Base-by-base conservation (phyloP, 2,888 invertebrate species). In the Arrhopalites spinosus region DNA sequence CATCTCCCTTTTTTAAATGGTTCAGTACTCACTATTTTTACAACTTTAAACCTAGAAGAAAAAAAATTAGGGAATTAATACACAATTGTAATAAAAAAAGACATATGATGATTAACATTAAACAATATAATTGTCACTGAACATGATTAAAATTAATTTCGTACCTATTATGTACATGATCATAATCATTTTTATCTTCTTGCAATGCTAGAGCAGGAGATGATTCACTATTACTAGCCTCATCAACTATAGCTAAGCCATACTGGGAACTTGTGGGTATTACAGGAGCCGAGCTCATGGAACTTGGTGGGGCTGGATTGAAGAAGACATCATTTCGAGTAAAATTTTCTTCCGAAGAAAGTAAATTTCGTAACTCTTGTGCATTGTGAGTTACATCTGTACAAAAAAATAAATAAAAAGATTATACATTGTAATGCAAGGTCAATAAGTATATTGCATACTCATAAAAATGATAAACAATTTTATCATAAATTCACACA, bases 11-110 rank as follows among this genome's bases (percentile, higher is more conserved):
- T 89, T 83, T 93, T 91, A 85, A 95, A 95, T 23, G 96, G 96
- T 86, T 95, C 94, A 20, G 94, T 94, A 83, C 94, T 95, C 87
- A 95, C 95, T 83, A 96, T 95, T 88, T 96, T 96, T 53, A 96
- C 96, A 83, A 96, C 95, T 88, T 94, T 94, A 87, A 96, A 96
- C 80, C 36, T 96, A 36, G 36, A 36, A 36, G 36, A 11, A 36
- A 36, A 36, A 36, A 36, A 36, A 3, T 36, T 36, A 36, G 11
- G 11, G 11, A 36, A 36, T 36, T 36, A n/a, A n/a, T n/a, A n/a
- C n/a, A n/a, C n/a, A n/a, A n/a, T 36, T 36, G 5, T 36, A 11
- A 36, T 7, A 3, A 36, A 36, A 11, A 36, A 36, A 36, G 5
- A 36, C 36, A 36, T 36, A 36, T 3, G 36, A n/a, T n/a, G n/a